Evolutionary conservation across 2,888 invertebrate species (phyloP).

Genomic region (Orthonychiurus folsomi): DNA sequence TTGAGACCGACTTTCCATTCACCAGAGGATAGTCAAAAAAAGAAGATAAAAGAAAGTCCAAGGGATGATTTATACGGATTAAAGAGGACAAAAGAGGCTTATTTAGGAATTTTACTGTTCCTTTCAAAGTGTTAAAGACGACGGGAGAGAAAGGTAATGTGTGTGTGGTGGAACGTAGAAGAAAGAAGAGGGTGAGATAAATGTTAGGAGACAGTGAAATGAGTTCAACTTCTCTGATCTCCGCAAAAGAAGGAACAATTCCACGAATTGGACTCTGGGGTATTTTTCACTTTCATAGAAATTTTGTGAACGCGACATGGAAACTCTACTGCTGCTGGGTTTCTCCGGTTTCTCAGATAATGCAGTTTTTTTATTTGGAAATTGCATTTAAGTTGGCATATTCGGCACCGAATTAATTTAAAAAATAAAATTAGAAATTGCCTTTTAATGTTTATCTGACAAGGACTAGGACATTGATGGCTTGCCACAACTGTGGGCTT

Average conservation of each 20-base stretch:
- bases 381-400: too few species aligned
- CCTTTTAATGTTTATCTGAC: too few species aligned
- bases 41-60: background rate
- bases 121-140: slow-evolving; percentile 5
- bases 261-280: background rate
- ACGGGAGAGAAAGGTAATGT: slow-evolving; percentile 4
- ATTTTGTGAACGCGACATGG: background rate
- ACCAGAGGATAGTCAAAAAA: slow-evolving; percentile 9
- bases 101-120: slow-evolving; percentile 8
- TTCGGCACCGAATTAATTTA: too few species aligned
- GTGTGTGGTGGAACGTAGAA: too few species aligned
- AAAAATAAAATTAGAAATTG: too few species aligned
- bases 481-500: too few species aligned
- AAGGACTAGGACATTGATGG: too few species aligned
- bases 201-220: slow-evolving; percentile 1
- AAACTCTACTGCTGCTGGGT: too few species aligned
- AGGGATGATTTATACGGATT: slow-evolving; percentile 14
- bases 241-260: slow-evolving; percentile 1
- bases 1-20: too few species aligned
- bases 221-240: background rate
- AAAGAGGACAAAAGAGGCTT: slow-evolving; percentile 12
- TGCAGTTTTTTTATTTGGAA: too few species aligned
- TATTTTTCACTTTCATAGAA: background rate
- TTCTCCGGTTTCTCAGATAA: too few species aligned
- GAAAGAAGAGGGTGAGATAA: background rate